A percentile compares a stretch with the other conserved stretches of the same genome.
Conservation (phyloP, 2,113 vertebrate genomes). For the Jaculus jaculus region DNA sequence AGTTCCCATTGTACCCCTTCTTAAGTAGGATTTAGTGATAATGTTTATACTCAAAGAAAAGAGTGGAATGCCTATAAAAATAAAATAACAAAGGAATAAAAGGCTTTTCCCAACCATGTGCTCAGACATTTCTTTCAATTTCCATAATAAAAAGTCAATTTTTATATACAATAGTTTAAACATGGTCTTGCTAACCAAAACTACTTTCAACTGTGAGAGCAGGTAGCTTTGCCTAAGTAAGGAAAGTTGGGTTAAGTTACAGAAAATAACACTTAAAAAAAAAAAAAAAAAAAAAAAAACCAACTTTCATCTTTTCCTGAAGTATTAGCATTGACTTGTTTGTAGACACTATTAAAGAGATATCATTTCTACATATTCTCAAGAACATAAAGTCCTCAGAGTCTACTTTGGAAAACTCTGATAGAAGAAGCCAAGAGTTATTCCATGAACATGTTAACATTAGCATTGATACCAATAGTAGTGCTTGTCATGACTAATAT, state of each 20-base stretch:
- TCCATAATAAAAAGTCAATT: constrained; percentile 58
- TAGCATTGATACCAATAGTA: background rate
- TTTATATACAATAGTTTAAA: constrained; percentile 51
- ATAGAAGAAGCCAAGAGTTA: constrained; percentile 8
- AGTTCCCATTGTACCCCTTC: background rate
- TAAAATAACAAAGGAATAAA: constrained; percentile 57
- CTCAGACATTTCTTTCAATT: constrained; percentile 55
- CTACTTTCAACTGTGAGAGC: background rate
- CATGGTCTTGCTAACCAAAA: background rate
- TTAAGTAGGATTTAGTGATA: constrained; percentile 53
- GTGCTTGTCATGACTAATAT: background rate
- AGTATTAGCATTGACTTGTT: background rate
- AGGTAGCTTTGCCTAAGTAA: background rate
- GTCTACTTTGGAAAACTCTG: background rate
- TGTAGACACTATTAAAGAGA: background rate
- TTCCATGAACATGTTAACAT: background rate
- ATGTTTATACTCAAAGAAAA: constrained; percentile 50
- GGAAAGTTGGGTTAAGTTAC: background rate
- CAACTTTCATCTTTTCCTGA: background rate
- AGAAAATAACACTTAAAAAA: background rate
- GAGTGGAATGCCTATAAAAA: constrained; percentile 47
- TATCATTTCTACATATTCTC: background rate
- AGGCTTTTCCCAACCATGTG: constrained; percentile 30
- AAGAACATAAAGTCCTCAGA: background rate
- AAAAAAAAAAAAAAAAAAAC: no score